Evolutionary conservation across 1,140 invertebrate species (phyloP), one percentile per base, ranked within the genome.

Genomic region (Leptoteleia sp.): DNA sequence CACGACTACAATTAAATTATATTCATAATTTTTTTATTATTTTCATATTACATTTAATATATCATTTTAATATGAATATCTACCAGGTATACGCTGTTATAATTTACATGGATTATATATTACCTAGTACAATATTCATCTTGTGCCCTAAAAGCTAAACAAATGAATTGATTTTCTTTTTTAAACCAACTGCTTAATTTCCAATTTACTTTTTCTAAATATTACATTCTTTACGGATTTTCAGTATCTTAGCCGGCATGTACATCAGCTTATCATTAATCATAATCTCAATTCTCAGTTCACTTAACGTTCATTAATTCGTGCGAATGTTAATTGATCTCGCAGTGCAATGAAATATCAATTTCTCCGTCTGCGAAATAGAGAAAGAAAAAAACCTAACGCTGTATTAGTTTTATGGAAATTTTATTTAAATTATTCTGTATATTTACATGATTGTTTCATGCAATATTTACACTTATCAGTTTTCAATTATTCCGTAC

Each of bases 351-450:
- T 61, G 29, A 48, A 33, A 22, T 11, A 16, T 47, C 19, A 57
- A 42, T 57, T 57, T 57, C 52, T 42, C 25, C 38, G 42, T 15
- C 12, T 40, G 8, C n/a, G n/a, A n/a, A n/a, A n/a, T n/a, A n/a
- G n/a, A n/a, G 11, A 29, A 17, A 6, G 5, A 48, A 1, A 16
- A 19, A 42, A 22, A 33, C 8, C 19, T 29, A 15, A 33, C 29
- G n/a, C 13, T 15, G 3, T 13, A 1, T 27, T 27, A 40, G 9
- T 9, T 43, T 59, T 22, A 45, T 59, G 40, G 4, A 45, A 17
- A 43, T 43, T 59, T 43, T 27, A 57, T 42, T 19, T 11, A 17
- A 57, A 57, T 57, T n/a, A 9, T 47, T 47, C 15, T 13, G 11
- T 9, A 48, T 22, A 22, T 22, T 22, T 22, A 22, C 19, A 22